Evolutionary conservation across 2,888 invertebrate species (phyloP).

Genomic region (Malthinus flaveolus): DNA sequence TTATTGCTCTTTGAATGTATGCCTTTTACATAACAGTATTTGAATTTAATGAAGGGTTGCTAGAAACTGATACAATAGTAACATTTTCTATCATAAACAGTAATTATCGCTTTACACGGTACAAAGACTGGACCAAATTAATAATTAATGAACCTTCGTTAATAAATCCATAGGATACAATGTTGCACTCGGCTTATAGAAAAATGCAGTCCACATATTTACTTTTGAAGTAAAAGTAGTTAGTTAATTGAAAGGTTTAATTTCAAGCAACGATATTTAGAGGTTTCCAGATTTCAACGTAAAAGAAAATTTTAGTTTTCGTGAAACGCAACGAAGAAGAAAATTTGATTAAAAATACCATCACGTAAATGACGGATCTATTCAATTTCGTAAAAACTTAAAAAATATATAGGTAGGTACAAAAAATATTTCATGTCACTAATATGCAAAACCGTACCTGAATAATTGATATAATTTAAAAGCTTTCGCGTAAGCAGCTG

Average conservation of each 20-base stretch:
- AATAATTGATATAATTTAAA: slow-evolving; percentile 41
- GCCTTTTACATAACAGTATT: no score
- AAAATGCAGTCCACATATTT: no score
- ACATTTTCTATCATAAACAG: no score
- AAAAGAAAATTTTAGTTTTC: background rate
- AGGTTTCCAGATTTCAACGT: background rate
- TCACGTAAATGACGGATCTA: slow-evolving; percentile 28
- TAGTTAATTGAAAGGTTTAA: no score
- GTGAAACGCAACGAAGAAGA: background rate
- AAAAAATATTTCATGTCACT: slow-evolving; percentile 33
- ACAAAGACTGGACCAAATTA: background rate
- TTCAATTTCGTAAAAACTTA: slow-evolving; percentile 33
- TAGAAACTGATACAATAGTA: no score
- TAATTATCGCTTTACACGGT: no score
- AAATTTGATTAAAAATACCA: slow-evolving; percentile 1
- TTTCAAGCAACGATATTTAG: no score
- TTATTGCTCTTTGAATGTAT: no score
- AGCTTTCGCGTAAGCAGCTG: slow-evolving; percentile 36
- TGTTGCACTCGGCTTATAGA: background rate
- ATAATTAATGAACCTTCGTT: background rate
- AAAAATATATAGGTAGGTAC: slow-evolving; percentile 21
- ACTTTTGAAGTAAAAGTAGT: no score
- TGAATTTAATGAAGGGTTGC: no score
- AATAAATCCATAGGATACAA: no score
- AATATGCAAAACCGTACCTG: slow-evolving; percentile 34